Conservation (phyloP, 2,113 vertebrate genomes). For the Rostratula benghalensis region DNA sequence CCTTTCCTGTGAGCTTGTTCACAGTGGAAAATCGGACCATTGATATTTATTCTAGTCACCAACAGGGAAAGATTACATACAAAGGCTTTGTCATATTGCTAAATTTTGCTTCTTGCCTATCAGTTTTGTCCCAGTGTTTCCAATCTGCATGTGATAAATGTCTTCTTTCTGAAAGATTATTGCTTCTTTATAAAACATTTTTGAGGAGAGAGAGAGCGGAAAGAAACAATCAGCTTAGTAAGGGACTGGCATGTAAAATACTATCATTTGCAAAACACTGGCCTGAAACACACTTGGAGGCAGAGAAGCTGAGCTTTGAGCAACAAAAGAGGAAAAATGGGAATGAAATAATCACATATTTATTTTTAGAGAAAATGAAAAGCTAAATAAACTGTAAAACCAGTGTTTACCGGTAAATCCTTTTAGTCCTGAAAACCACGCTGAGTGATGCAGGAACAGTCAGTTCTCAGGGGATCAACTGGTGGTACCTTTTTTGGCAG, state of each 20-base stretch:
- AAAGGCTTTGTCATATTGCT: background rate
- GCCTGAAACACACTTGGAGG: background rate
- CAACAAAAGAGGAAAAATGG: background rate
- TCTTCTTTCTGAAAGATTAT: constrained; percentile 41
- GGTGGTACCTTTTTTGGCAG: background rate
- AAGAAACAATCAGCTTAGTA: constrained; percentile 22
- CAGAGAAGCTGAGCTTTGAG: background rate
- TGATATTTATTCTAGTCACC: background rate
- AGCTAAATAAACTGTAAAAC: background rate
- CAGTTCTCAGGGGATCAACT: background rate
- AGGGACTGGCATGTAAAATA: constrained; percentile 61
- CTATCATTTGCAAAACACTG: constrained; percentile 43
- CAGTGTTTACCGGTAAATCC: background rate
- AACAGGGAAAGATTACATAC: background rate
- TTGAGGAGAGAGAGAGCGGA: background rate
- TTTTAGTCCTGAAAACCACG: background rate
- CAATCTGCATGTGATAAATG: constrained; percentile 5
- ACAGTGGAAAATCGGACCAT: background rate
- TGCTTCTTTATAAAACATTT: constrained; percentile 35
- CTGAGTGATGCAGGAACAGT: background rate
- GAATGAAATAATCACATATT: background rate
- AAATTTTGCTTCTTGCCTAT: constrained; percentile 9
- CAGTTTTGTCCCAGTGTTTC: background rate
- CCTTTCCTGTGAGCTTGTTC: background rate
- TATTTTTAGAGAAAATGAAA: constrained; percentile 45